A percentile compares a stretch with the other conserved stretches of the same genome.
Conservation (phyloP, 2,888 invertebrate species). For the Stenodema calcarata region DNA sequence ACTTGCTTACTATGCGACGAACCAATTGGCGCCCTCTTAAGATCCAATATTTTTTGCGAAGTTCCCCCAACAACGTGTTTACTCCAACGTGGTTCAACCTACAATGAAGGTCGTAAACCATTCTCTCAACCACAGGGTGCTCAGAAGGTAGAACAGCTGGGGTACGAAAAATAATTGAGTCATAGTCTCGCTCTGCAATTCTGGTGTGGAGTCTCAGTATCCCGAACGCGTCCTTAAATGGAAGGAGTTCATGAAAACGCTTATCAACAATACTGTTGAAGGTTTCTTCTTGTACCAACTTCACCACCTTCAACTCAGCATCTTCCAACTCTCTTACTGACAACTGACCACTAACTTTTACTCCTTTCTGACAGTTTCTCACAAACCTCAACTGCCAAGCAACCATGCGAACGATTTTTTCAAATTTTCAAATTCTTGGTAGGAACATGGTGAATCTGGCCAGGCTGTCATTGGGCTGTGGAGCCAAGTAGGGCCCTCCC, state of each 20-base stretch:
- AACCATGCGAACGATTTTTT: background rate
- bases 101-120: background rate
- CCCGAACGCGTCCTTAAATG: background rate
- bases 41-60: conserved; percentile 28
- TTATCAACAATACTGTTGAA: background rate
- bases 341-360: background rate
- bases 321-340: background rate
- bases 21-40: background rate
- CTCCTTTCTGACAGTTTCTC: background rate
- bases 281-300: background rate
- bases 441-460: conserved; percentile 48
- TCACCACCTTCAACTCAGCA: background rate
- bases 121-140: background rate
- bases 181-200: background rate
- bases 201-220: background rate
- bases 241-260: background rate
- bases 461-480: conserved; percentile 52
- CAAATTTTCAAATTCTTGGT: background rate
- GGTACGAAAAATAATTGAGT: background rate
- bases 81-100: background rate
- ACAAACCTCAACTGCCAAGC: background rate
- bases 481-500: conserved; percentile 59
- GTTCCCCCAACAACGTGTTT: background rate
- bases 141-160: background rate
- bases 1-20: background rate